These are phyloP conservation scores for Disparrhopalites patrizii DNA, from an alignment of 2,888 invertebrate genomes.

Conservation along the genomic window DNA sequence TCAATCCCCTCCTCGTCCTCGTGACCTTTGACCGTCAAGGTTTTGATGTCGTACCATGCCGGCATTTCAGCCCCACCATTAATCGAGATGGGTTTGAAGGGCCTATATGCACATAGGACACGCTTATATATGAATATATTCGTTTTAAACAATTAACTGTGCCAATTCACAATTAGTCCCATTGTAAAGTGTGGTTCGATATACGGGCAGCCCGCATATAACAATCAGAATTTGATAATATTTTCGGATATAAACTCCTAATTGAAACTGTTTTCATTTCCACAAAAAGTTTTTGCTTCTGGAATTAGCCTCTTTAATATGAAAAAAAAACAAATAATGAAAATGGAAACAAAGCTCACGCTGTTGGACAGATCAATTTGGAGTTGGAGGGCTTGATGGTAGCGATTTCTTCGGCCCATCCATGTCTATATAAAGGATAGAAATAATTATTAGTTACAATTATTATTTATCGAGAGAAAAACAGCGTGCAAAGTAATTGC, in stretches of 20 bases:
- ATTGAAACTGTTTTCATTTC: too few relatives aligned
- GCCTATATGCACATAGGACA: conserved; percentile 52
- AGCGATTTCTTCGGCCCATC: conserved; percentile 86
- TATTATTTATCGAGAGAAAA: not conserved
- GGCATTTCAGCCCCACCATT: conserved; percentile 92
- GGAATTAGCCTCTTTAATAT: too few relatives aligned
- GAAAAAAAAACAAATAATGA: not conserved
- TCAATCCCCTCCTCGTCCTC: conserved; percentile 45
- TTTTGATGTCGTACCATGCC: conserved; percentile 65
- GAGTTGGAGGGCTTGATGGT: conserved; percentile 74
- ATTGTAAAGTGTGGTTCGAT: too few relatives aligned
- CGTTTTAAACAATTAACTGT: too few relatives aligned
- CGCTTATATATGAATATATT: too few relatives aligned
- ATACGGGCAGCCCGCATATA: too few relatives aligned
- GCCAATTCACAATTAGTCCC: too few relatives aligned
- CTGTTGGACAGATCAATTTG: conserved; percentile 85
- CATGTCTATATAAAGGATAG: conserved; percentile 64
- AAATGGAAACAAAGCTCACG: conserved; percentile 32
- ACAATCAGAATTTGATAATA: too few relatives aligned
- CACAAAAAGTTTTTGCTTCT: too few relatives aligned
- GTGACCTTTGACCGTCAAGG: conserved; percentile 40
- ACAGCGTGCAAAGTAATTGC: too few relatives aligned
- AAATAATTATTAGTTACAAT: not conserved
- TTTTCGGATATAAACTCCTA: too few relatives aligned
- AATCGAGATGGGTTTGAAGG: conserved; percentile 82